Base-by-base conservation (phyloP, 2,797 vertebrate genomes). In the Myotis planiceps region DNA sequence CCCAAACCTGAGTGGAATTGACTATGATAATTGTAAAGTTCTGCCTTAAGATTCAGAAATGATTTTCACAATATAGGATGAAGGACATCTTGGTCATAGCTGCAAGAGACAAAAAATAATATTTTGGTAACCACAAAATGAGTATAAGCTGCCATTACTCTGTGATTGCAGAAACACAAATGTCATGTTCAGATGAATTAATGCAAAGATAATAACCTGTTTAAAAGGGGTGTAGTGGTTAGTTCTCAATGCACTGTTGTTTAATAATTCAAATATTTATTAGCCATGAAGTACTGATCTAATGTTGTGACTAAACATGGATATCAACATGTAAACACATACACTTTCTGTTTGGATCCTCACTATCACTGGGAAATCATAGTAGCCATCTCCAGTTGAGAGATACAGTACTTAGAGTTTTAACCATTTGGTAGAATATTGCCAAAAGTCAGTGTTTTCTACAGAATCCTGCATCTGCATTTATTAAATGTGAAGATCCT, bases 191-290 rank as follows among this genome's bases (percentile, higher is more conserved):
- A 51, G 63, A 10, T 74, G 47, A 96, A 47, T 88, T 88, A 91
- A 51, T 83, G 19, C 34, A 69, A 68, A 76, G 23, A 72, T 45
- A 37, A 13, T 89, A 13, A 49, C 29, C 19, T 34, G 53, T 53
- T 86, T 78, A 82, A 74, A 47, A 34, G 25, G 29, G 6, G 21
- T 37, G 2, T 76, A 8, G 65, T 75, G 27, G 27, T 92, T 65
- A 82, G n/a, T 86, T 92, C 74, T 88, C 58, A 72, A 29, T 81
- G 45, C 12, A 7, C 45, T 66, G 1, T 76, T 88, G 80, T 34
- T 78, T 81, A 66, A 42, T 69, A 92, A 23, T 87, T 94, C 21
- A 66, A 49, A 19, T 90, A 55, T n/a, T 68, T 75, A 49, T 94
- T 85, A 47, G 78, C 19, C 34, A 25, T 37, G 18, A 72, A 81